Conservation (phyloP, 2,113 vertebrate genomes). For the Xiphias gladius region DNA sequence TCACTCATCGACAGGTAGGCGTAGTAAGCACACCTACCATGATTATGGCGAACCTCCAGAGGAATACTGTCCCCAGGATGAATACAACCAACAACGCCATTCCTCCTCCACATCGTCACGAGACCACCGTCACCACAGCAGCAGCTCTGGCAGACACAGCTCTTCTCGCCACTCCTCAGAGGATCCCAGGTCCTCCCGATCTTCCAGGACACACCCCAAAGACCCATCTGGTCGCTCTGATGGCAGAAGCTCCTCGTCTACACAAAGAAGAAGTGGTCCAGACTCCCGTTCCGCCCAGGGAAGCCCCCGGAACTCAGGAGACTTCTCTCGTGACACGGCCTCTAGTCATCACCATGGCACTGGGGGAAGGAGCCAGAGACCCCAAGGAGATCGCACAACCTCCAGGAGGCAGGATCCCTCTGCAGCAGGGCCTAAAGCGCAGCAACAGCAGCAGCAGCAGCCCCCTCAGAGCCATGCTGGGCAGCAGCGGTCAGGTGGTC, state of each 20-base stretch:
- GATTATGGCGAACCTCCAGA: slow-evolving; percentile 96
- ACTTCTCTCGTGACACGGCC: slow-evolving; percentile 88
- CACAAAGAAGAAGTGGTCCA: slow-evolving; percentile 87
- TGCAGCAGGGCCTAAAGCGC: slow-evolving; percentile 74
- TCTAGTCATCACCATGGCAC: slow-evolving; percentile 87
- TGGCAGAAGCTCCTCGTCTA: slow-evolving; percentile 82
- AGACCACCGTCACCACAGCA: slow-evolving; percentile 92
- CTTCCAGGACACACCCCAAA: slow-evolving; percentile 90
- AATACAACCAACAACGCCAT: slow-evolving; percentile 89
- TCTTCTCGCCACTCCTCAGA: slow-evolving; percentile 90
- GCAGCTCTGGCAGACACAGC: slow-evolving; percentile 90
- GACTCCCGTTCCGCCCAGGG: slow-evolving; percentile 84
- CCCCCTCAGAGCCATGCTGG: slow-evolving; percentile 69
- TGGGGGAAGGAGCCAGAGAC: slow-evolving; percentile 88
- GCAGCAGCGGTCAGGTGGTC: slow-evolving; percentile 74
- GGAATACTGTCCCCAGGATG: slow-evolving; percentile 92
- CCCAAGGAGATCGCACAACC: slow-evolving; percentile 76
- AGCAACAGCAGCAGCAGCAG: slow-evolving; percentile 61
- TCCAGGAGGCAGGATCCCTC: slow-evolving; percentile 84
- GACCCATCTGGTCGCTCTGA: slow-evolving; percentile 89
- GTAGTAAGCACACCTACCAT: slow-evolving; percentile 93
- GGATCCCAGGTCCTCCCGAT: slow-evolving; percentile 88
- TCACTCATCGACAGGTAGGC: slow-evolving; percentile 93
- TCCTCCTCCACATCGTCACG: slow-evolving; percentile 86
- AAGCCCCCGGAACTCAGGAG: slow-evolving; percentile 87